Evolutionary conservation across 2,797 vertebrate species (phyloP).

Genomic region (Platyrinchus mystaceus): DNA sequence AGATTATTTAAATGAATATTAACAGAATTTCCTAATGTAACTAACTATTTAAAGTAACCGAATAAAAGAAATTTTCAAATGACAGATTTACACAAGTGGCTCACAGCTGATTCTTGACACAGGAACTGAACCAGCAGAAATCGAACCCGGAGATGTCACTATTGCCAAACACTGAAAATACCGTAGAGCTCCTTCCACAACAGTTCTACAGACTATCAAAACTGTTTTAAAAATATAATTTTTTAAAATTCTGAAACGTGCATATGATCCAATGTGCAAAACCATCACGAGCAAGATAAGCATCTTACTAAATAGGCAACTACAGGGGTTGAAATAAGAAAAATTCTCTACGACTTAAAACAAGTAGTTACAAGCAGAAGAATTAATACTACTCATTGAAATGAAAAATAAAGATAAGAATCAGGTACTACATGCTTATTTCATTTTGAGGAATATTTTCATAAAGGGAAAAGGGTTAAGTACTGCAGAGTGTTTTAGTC

Average conservation of each 20-base stretch:
- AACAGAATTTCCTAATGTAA: neutral
- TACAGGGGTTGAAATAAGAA: slow-evolving; percentile 3
- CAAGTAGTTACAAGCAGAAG: slow-evolving; percentile 47
- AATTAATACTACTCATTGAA: slow-evolving; percentile 32
- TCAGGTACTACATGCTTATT: slow-evolving; percentile 47
- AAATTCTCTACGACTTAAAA: slow-evolving; percentile 4
- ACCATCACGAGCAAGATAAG: neutral
- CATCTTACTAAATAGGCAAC: slow-evolving; percentile 13
- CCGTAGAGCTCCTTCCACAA: neutral
- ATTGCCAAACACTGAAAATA: neutral
- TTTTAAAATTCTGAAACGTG: neutral
- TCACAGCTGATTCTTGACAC: neutral
- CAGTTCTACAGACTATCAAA: neutral
- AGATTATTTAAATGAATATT: neutral
- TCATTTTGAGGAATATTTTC: slow-evolving; percentile 65
- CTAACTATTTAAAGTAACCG: neutral
- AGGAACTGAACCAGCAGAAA: neutral
- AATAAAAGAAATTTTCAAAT: neutral
- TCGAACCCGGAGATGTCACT: neutral
- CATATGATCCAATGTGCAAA: neutral
- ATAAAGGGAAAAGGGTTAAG: slow-evolving; percentile 53
- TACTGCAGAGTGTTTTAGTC: slow-evolving; percentile 48
- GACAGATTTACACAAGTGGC: neutral
- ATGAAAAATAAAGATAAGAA: slow-evolving; percentile 62
- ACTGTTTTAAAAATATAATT: neutral